Evolutionary conservation across 1,140 invertebrate species (phyloP), one percentile per base, ranked within the genome.

Genomic region (Danaus melanippus): DNA sequence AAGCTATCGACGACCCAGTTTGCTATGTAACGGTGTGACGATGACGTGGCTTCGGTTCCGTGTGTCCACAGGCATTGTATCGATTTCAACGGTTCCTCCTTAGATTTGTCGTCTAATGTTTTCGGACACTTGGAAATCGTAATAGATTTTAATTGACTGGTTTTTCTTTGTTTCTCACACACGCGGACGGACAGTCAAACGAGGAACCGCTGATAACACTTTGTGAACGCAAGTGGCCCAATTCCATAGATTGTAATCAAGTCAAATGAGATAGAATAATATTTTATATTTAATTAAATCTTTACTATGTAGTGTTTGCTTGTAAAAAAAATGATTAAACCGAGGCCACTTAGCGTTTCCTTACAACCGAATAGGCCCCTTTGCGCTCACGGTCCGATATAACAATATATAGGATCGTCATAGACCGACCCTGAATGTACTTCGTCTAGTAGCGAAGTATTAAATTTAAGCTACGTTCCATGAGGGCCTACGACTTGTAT

Each of bases 151-250:
- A 11, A 12, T n/a, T 32, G 12, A 9, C 12, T 50, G 39, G 39
- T 10, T 39, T 50, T 15, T 10, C 8, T 42, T 40, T 8, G 21
- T 5, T 32, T 32, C 21, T 43, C 1, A 6, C 43, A 42, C 10
- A 46, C 42, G 15, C 17, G 47, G 60, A 45, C 56, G 50, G 57
- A 58, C 66, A 63, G 62, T 69, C 59, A 52, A 62, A 66, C 69
- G 64, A 71, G 51, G 60, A 66, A 66, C 69, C 57, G 55, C 50
- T 50, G 57, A 60, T 49, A 56, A 52, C 56, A 63, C 62, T 63
- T 69, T 66, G 69, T 67, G 50, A 63, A 63, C 67, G 69, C 65
- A 62, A 60, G 66, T 69, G 66, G 66, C 64, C 63, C 66, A 66
- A 60, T 60, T 62, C 49, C 53, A 62, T 48, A 58, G n/a, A 42